Conservation (phyloP, 2,113 vertebrate species). For the Lagopus muta region DNA sequence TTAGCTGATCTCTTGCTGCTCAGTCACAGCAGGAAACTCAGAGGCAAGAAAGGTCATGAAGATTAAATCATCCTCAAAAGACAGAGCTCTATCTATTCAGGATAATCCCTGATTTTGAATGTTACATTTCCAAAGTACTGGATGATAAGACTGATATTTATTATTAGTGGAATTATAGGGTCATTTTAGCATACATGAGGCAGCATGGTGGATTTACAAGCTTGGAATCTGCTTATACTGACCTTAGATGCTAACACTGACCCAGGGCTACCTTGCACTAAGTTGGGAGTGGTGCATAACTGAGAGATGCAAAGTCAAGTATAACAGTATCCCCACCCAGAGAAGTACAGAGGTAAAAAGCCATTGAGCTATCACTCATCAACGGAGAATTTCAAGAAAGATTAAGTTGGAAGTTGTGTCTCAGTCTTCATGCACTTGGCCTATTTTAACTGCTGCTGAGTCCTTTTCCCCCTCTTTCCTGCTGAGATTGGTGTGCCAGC, state of each 20-base stretch:
- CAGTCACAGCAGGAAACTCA: background rate
- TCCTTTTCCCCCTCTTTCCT: background rate
- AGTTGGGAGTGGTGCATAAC: background rate
- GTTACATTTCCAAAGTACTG: background rate
- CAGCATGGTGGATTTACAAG: background rate
- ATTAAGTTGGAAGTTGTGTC: background rate
- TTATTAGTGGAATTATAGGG: background rate
- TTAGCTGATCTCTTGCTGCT: background rate
- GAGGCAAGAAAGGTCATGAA: background rate
- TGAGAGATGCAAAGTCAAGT: background rate
- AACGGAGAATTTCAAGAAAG: background rate
- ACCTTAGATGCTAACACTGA: background rate
- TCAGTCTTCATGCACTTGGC: background rate
- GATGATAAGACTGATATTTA: background rate
- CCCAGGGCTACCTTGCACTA: background rate
- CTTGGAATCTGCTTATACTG: background rate
- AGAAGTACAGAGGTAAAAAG: background rate
- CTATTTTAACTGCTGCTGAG: background rate
- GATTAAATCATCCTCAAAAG: background rate
- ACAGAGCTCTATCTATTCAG: background rate
- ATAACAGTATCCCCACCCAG: background rate
- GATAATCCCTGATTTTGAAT: background rate
- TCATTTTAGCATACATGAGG: background rate
- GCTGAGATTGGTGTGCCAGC: too few species aligned
- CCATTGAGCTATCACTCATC: background rate